Evolutionary conservation across 2,888 invertebrate species (phyloP).

Genomic region (Agonopterix subpropinquella): DNA sequence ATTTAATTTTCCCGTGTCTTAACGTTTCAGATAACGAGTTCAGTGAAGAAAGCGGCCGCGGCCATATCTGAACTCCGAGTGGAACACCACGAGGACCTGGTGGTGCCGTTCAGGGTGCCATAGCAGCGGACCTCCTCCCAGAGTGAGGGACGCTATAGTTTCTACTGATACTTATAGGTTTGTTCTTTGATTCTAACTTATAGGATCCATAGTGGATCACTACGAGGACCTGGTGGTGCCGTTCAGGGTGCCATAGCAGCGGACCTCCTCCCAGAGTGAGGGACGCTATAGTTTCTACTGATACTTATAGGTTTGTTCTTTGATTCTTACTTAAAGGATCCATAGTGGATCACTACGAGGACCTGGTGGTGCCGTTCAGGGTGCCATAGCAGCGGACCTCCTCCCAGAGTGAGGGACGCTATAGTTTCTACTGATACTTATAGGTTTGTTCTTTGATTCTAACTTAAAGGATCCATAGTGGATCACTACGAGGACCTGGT

Average conservation of each 20-base stretch:
- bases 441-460: neutral
- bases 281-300: neutral
- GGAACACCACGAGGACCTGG: conserved; percentile 91
- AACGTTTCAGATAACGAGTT: conserved; percentile 78
- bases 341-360: conserved; percentile 88
- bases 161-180: neutral
- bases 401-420: conserved; percentile 11
- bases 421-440: neutral
- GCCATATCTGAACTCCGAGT: conserved; percentile 88
- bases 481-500: conserved; percentile 93
- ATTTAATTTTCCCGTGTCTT: too few species aligned
- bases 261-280: conserved; percentile 17
- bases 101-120: conserved; percentile 90
- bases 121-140: conserved; percentile 50
- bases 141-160: neutral
- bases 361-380: conserved; percentile 91
- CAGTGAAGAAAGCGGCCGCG: conserved; percentile 80
- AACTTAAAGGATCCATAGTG: conserved; percentile 54
- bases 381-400: conserved; percentile 75
- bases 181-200: too few species aligned
- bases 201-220: conserved; percentile 78
- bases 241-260: conserved; percentile 83
- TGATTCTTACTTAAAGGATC: too few species aligned
- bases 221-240: conserved; percentile 94
- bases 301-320: neutral